phyloP scores from a whole-genome alignment of 1,140 invertebrate genomes.

The Nasonia vitripennis region DNA sequence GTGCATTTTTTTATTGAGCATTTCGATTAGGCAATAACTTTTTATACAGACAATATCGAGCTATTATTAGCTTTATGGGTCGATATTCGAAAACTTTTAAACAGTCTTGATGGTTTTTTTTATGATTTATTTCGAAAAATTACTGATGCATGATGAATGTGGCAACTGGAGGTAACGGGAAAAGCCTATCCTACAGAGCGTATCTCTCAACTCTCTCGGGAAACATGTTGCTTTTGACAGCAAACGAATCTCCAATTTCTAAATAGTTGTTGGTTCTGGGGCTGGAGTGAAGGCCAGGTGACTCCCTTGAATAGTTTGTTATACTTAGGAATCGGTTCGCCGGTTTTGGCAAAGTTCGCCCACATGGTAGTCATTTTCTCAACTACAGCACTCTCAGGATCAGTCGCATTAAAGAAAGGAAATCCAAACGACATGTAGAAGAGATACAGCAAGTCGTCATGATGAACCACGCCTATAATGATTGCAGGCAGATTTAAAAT shows the following conservation, averaged over 20 bases:
- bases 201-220: conserved; percentile 70
- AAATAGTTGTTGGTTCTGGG: conserved; percentile 74
- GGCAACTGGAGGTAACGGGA: conserved; percentile 64
- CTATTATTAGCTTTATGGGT: background rate
- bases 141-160: background rate
- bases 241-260: conserved; percentile 72
- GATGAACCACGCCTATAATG: conserved; percentile 76
- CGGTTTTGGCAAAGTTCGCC: conserved; percentile 65
- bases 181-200: conserved; percentile 76
- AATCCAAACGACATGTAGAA: conserved; percentile 72
- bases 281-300: conserved; percentile 74
- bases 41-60: too few relatives aligned
- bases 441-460: conserved; percentile 79
- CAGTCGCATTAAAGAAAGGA: conserved; percentile 56
- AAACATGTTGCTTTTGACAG: conserved; percentile 71
- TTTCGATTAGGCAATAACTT: background rate
- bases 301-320: conserved; percentile 65
- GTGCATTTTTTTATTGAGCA: background rate
- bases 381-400: conserved; percentile 62
- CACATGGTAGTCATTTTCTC: conserved; percentile 61
- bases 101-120: background rate
- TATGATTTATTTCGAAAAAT: background rate
- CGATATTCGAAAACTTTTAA: background rate
- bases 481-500: background rate
- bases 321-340: conserved; percentile 62